These are phyloP conservation scores for Athalia rosae DNA, from an alignment of 2,888 invertebrate species.

Conservation along the genomic window DNA sequence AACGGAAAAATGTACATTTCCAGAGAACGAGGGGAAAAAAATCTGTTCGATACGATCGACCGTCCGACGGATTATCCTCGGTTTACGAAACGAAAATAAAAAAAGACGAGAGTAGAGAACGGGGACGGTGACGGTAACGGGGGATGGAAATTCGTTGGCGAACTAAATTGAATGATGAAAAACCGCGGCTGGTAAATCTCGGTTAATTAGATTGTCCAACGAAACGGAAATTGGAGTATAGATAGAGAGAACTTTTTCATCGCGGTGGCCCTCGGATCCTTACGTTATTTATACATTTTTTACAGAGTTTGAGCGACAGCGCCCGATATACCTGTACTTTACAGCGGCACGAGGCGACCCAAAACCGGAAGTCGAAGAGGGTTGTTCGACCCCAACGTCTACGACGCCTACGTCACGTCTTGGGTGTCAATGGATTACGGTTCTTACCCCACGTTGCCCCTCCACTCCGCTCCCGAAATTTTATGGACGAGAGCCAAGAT, in stretches of 20 bases:
- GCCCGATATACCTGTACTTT: neutral
- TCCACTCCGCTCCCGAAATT: conserved; percentile 21
- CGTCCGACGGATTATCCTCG: no score
- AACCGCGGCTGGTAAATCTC: no score
- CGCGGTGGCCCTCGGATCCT: no score
- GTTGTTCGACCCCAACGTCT: neutral
- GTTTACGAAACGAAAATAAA: no score
- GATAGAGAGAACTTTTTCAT: no score
- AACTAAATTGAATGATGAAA: no score
- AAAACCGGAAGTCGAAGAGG: conserved; percentile 9
- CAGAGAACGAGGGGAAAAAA: neutral
- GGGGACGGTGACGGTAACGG: no score
- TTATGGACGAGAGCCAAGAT: conserved; percentile 38
- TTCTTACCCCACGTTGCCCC: conserved; percentile 40
- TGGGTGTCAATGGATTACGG: conserved; percentile 42
- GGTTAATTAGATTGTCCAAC: no score
- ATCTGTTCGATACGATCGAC: neutral
- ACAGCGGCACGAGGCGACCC: conserved; percentile 3
- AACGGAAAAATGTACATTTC: conserved; percentile 4
- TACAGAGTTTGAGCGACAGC: neutral
- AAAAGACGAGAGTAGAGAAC: no score
- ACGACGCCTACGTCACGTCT: conserved; percentile 23
- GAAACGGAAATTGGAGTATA: no score
- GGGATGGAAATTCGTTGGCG: no score
- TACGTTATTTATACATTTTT: neutral